Evolutionary conservation across 2,113 vertebrate species (phyloP).

Genomic region (Oreochromis aureus): DNA sequence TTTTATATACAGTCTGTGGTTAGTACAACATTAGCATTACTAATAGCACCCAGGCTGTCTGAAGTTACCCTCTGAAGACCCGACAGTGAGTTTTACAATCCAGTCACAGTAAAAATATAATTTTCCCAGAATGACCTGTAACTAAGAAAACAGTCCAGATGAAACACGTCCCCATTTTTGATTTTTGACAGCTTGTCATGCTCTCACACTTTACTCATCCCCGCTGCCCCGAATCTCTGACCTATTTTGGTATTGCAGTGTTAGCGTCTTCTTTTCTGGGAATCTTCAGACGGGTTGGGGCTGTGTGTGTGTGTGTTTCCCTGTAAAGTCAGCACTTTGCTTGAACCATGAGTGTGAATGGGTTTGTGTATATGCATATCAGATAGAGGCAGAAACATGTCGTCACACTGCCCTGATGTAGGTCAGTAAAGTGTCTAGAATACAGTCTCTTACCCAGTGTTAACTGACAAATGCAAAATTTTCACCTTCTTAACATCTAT

Average conservation of each 20-base stretch:
- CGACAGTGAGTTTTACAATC: neutral
- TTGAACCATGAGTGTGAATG: neutral
- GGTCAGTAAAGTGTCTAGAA: neutral
- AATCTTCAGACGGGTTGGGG: neutral
- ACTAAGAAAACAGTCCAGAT: neutral
- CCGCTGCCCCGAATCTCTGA: neutral
- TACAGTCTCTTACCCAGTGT: neutral
- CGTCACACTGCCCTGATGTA: neutral
- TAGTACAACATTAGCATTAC: neutral
- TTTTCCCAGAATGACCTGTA: neutral
- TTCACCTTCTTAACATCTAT: neutral
- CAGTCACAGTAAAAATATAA: neutral
- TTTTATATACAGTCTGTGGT: neutral
- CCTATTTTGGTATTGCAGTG: constrained; percentile 24
- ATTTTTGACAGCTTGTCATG: neutral
- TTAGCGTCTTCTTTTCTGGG: constrained; percentile 5
- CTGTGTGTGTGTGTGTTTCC: neutral
- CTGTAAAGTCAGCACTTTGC: neutral
- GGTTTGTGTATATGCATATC: neutral
- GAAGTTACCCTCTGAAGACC: neutral
- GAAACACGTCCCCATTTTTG: neutral
- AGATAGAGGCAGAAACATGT: neutral
- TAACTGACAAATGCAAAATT: neutral
- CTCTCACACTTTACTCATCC: neutral
- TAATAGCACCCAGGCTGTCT: neutral